Conservation (phyloP, 1,140 invertebrate species). For the Brachionus calyciflorus region DNA sequence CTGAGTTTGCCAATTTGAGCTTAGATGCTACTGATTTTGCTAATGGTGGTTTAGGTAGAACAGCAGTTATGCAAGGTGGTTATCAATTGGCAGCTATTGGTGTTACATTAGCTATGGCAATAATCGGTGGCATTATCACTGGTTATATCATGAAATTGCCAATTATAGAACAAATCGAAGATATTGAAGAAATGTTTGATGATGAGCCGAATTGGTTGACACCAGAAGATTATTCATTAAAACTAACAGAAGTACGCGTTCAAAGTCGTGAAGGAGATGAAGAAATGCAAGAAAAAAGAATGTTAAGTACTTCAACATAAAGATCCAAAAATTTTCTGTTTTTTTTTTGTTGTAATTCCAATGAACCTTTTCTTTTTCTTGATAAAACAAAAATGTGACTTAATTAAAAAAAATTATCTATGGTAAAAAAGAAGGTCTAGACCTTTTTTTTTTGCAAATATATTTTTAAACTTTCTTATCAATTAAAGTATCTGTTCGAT, state of each 20-base stretch:
- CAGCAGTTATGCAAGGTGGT: constrained; percentile 70
- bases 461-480: no score
- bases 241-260: constrained; percentile 29
- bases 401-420: no score
- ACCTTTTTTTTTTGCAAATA: no score
- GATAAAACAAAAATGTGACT: no score
- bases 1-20: constrained; percentile 52
- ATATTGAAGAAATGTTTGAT: constrained; percentile 45
- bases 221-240: constrained; percentile 43
- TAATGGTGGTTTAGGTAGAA: constrained; percentile 65
- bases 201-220: constrained; percentile 44
- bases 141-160: constrained; percentile 64
- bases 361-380: no score
- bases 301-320: constrained; percentile 20
- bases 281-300: constrained; percentile 38
- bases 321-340: neutral
- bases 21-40: constrained; percentile 50
- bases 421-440: no score
- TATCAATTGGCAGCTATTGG: constrained; percentile 74
- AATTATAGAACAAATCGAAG: constrained; percentile 19
- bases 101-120: constrained; percentile 70
- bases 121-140: constrained; percentile 74
- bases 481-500: no score
- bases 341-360: no score
- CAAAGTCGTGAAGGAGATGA: constrained; percentile 20